phyloP scores from a whole-genome alignment of 2,888 invertebrate genomes.

The Physocephala rufipes region DNA sequence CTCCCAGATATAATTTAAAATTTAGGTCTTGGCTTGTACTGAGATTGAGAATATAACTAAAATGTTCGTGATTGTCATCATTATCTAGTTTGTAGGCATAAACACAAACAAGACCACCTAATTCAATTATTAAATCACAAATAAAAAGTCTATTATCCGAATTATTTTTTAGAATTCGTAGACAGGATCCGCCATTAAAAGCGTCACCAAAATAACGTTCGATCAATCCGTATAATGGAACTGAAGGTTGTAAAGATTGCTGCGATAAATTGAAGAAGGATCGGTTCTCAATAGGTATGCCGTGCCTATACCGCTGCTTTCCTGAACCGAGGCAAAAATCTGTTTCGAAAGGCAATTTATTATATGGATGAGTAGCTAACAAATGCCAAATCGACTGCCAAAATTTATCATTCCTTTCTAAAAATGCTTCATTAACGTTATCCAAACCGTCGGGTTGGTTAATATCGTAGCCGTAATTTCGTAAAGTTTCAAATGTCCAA shows the following conservation, averaged over 20 bases:
- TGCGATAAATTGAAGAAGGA: slow-evolving; percentile 73
- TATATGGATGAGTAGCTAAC: slow-evolving; percentile 75
- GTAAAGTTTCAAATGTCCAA: slow-evolving; percentile 87
- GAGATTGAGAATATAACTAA: slow-evolving; percentile 57
- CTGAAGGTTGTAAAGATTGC: slow-evolving; percentile 71
- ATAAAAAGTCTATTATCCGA: slow-evolving; percentile 61
- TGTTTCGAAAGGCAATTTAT: slow-evolving; percentile 74
- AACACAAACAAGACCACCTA: slow-evolving; percentile 56
- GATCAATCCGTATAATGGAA: slow-evolving; percentile 56
- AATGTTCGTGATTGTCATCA: slow-evolving; percentile 43
- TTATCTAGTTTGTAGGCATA: slow-evolving; percentile 56
- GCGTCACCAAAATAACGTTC: slow-evolving; percentile 65
- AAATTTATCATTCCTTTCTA: slow-evolving; percentile 75
- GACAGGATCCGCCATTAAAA: slow-evolving; percentile 69
- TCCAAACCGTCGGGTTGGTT: slow-evolving; percentile 52
- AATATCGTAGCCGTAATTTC: slow-evolving; percentile 56
- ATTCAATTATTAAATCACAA: slow-evolving; percentile 54
- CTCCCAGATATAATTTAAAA: slow-evolving; percentile 57
- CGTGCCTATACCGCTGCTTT: slow-evolving; percentile 52
- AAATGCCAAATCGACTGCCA: slow-evolving; percentile 80
- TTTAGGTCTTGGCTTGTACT: slow-evolving; percentile 47
- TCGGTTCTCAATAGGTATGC: slow-evolving; percentile 26
- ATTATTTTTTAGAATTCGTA: slow-evolving; percentile 65
- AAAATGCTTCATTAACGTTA: slow-evolving; percentile 66
- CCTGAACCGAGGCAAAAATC: slow-evolving; percentile 86